A percentile compares a stretch with the other conserved stretches of the same genome.
Conservation (phyloP, 2,113 vertebrate genomes). For the Sprattus sprattus region DNA sequence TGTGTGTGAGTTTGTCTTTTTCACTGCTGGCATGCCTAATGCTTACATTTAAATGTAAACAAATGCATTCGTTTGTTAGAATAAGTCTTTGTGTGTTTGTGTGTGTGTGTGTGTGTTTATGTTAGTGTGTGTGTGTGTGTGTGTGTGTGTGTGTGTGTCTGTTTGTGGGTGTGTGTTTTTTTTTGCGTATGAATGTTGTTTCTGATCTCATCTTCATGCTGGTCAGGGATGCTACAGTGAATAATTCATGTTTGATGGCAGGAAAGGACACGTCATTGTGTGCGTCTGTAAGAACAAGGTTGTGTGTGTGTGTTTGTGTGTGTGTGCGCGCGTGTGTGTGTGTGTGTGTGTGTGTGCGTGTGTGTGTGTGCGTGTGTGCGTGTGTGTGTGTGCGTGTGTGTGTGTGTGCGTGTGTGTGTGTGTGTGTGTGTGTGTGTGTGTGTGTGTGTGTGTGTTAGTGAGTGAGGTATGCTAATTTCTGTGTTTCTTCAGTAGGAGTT, state of each 20-base stretch:
- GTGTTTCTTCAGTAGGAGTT: too few relatives aligned
- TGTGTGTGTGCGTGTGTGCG: too few relatives aligned
- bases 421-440: too few relatives aligned
- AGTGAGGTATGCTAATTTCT: too few relatives aligned
- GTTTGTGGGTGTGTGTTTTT: background rate
- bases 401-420: too few relatives aligned
- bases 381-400: too few relatives aligned
- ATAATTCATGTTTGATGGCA: background rate
- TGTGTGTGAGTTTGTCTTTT: background rate
- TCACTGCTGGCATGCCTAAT: background rate
- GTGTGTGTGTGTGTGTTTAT: conserved; percentile 27
- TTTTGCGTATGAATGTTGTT: background rate
- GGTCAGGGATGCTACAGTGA: background rate
- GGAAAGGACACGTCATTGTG: background rate
- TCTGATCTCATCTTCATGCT: background rate
- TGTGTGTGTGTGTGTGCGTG: too few relatives aligned
- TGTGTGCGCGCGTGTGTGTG: too few relatives aligned
- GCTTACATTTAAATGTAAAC: background rate
- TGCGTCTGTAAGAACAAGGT: too few relatives aligned
- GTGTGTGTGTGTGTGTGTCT: too few relatives aligned
- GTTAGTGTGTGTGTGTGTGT: conserved; percentile 29
- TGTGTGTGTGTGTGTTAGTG: too few relatives aligned
- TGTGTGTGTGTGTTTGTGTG: background rate
- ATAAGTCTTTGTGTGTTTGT: background rate
- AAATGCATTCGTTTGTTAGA: background rate